Evolutionary conservation across 2,888 invertebrate genomes (phyloP).

Genomic region (Thymelicus sylvestris): DNA sequence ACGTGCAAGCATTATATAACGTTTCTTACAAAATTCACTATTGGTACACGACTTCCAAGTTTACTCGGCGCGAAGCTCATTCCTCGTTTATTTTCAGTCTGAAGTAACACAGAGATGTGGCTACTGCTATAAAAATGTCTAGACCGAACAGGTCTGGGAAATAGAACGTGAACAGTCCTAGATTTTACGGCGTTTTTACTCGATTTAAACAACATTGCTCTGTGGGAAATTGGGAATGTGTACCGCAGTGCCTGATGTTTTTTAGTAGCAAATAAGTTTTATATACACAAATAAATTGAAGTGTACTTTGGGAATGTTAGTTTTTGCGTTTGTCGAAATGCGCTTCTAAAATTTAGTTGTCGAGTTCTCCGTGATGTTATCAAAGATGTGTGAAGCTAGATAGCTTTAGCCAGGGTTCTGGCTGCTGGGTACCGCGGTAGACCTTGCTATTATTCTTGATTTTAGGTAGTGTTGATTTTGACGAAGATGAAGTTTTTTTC

Average conservation of each 20-base stretch:
- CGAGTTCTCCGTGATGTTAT: too few species aligned
- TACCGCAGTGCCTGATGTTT: conserved; percentile 11
- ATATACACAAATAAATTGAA: not conserved
- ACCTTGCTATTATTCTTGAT: too few species aligned
- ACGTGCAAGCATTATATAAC: conserved; percentile 53
- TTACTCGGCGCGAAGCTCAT: conserved; percentile 14
- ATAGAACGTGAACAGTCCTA: conserved; percentile 27
- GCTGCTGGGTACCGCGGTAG: too few species aligned
- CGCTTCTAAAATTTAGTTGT: too few species aligned
- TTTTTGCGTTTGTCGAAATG: too few species aligned
- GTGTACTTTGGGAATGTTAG: not conserved
- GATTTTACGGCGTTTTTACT: conserved; percentile 28
- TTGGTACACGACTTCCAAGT: conserved; percentile 29
- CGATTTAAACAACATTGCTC: conserved; percentile 18
- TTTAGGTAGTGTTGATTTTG: too few species aligned
- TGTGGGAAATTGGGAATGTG: not conserved
- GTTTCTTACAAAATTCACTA: conserved; percentile 62
- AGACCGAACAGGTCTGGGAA: conserved; percentile 32
- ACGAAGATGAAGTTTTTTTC: too few species aligned
- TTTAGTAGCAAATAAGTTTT: not conserved
- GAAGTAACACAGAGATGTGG: conserved; percentile 31
- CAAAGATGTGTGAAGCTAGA: too few species aligned
- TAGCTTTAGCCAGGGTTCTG: too few species aligned
- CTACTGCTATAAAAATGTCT: conserved; percentile 38
- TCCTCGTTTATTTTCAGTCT: conserved; percentile 21